A percentile compares a stretch with the other conserved stretches of the same genome.
Evolutionary conservation across 2,797 vertebrate genomes (phyloP).

Genomic region (Sciurus carolinensis): DNA sequence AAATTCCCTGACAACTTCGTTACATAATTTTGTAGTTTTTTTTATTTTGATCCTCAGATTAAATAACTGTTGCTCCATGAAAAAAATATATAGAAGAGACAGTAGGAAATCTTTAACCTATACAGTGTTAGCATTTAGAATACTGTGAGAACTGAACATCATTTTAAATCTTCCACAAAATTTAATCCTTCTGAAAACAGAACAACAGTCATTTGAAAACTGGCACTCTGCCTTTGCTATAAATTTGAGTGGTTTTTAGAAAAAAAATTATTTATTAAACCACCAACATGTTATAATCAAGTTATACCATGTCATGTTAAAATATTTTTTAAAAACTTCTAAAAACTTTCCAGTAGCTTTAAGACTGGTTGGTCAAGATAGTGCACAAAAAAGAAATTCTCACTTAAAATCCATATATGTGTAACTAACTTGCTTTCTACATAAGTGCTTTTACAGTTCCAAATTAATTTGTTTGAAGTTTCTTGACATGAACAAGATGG

Average conservation of each 20-base stretch:
- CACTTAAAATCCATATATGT: background rate
- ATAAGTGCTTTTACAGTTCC: background rate
- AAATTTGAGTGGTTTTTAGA: slow-evolving; percentile 15
- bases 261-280: slow-evolving; percentile 8
- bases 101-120: background rate
- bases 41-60: background rate
- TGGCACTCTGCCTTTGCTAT: background rate
- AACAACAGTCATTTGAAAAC: slow-evolving; percentile 9
- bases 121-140: background rate
- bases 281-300: background rate
- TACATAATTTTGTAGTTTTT: background rate
- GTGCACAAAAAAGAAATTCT: background rate
- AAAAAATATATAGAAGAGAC: background rate
- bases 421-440: background rate
- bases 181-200: background rate
- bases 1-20: background rate
- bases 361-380: background rate
- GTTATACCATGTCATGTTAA: background rate
- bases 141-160: background rate
- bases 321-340: background rate
- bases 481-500: background rate
- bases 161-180: slow-evolving; percentile 41
- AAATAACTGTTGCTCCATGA: background rate
- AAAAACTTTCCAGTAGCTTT: background rate
- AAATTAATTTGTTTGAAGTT: background rate